These are phyloP conservation scores for Thryonomys swinderianus DNA, from an alignment of 2,113 vertebrate genomes.

Conservation along the genomic window DNA sequence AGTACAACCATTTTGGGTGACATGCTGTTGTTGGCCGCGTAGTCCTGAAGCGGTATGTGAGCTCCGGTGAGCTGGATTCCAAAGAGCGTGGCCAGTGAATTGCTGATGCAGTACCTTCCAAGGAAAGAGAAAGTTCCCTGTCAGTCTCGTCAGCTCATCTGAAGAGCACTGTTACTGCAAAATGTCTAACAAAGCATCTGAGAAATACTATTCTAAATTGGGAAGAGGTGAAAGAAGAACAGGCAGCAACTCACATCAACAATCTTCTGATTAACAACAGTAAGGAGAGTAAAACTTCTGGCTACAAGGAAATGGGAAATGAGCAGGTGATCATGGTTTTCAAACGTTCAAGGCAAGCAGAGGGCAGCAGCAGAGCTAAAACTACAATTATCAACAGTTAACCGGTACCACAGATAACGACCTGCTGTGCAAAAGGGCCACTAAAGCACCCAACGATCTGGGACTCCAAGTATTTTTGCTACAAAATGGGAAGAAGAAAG, in stretches of 20 bases:
- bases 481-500: neutral
- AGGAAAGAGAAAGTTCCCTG: neutral
- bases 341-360: neutral
- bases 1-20: conserved; percentile 81
- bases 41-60: conserved; percentile 85
- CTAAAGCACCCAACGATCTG: neutral
- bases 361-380: neutral
- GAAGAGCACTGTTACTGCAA: neutral
- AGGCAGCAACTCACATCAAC: neutral
- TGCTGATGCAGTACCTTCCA: conserved; percentile 89
- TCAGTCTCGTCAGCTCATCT: neutral
- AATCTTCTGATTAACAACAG: neutral
- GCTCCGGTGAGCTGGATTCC: conserved; percentile 85
- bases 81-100: conserved; percentile 84
- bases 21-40: conserved; percentile 44
- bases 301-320: neutral
- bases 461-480: neutral
- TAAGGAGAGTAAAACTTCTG: neutral
- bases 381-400: neutral
- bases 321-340: neutral
- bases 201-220: neutral
- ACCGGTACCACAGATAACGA: neutral
- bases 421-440: neutral
- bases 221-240: neutral
- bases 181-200: neutral